These are phyloP conservation scores for Dendrocincla tyrannina DNA, from an alignment of 2,797 vertebrate species.

Conservation along the genomic window DNA sequence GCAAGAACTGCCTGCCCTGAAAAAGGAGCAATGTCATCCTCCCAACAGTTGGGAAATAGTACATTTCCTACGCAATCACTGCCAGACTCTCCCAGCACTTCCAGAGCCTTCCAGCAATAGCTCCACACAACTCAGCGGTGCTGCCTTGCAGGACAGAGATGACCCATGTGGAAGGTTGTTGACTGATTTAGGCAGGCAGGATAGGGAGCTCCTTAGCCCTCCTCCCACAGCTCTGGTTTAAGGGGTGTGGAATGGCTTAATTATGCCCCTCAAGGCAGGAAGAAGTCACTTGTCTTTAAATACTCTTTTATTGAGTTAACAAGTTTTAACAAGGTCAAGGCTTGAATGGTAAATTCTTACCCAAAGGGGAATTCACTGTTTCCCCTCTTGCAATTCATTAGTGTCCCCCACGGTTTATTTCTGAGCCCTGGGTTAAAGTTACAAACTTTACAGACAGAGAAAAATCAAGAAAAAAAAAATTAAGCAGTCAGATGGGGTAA, in stretches of 20 bases:
- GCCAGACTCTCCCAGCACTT: neutral
- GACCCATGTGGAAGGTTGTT: neutral
- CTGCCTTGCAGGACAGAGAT: neutral
- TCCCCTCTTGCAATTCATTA: neutral
- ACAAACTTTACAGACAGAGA: neutral
- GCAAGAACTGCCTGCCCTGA: neutral
- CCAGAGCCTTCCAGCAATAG: neutral
- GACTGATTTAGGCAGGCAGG: neutral
- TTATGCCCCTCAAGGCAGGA: constrained; percentile 55
- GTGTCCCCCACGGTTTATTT: neutral
- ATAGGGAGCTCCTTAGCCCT: neutral
- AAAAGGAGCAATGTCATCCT: neutral
- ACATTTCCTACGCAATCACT: neutral
- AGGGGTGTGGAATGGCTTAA: constrained; percentile 51
- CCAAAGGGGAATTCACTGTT: neutral
- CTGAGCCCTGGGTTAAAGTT: neutral
- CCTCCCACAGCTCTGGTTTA: neutral
- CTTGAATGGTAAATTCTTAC: constrained; percentile 5
- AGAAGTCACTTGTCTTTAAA: constrained; percentile 57
- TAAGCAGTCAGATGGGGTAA: neutral
- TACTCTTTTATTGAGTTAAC: constrained; percentile 60
- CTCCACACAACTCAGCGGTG: neutral
- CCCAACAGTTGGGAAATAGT: neutral
- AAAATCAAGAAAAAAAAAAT: neutral
- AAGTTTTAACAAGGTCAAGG: constrained; percentile 63